These are phyloP conservation scores for Lynx canadensis DNA, from an alignment of 2,113 vertebrate species.

Conservation along the genomic window DNA sequence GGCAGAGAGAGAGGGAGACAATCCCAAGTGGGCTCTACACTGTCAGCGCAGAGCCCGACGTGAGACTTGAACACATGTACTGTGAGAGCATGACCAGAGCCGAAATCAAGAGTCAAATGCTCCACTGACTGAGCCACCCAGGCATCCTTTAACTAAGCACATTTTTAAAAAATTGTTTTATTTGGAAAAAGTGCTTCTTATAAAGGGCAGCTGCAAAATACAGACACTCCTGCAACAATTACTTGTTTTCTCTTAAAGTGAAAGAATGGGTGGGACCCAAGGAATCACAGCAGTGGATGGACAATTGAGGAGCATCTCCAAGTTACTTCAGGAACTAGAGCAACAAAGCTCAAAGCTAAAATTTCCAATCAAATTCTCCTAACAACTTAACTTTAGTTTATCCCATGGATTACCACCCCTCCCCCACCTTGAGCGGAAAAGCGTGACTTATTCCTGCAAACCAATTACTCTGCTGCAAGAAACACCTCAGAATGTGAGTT, in stretches of 20 bases:
- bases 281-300: constrained; percentile 82
- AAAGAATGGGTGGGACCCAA: constrained; percentile 81
- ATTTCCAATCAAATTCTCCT: constrained; percentile 77
- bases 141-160: too few relatives aligned
- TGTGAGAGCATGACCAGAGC: too few relatives aligned
- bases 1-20: too few relatives aligned
- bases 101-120: too few relatives aligned
- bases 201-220: constrained; percentile 90
- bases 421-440: not conserved
- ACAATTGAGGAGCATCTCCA: constrained; percentile 83
- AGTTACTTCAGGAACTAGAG: constrained; percentile 79
- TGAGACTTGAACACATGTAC: too few relatives aligned
- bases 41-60: too few relatives aligned
- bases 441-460: constrained; percentile 6
- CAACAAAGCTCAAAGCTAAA: constrained; percentile 84
- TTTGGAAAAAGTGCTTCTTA: constrained; percentile 92
- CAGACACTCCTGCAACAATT: constrained; percentile 86
- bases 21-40: too few relatives aligned
- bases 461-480: not conserved
- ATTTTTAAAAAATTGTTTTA: constrained; percentile 80
- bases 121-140: too few relatives aligned
- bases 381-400: constrained; percentile 68
- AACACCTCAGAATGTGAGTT: not conserved
- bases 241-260: constrained; percentile 85
- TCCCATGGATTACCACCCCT: constrained; percentile 45